Base-by-base conservation (phyloP, 2,797 vertebrate species). In the Avahi laniger region DNA sequence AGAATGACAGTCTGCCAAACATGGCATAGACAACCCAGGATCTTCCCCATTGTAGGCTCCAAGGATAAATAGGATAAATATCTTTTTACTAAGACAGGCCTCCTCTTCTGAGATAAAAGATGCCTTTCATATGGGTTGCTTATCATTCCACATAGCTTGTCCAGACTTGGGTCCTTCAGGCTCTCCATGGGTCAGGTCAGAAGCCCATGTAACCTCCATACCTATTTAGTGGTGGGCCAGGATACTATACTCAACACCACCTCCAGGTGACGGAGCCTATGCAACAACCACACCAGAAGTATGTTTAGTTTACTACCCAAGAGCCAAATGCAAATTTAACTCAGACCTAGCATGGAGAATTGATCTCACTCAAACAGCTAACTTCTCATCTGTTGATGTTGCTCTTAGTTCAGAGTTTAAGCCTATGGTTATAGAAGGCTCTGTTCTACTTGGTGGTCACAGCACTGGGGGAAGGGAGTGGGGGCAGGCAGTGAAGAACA, bases 401-500 rank as follows among this genome's bases (percentile, higher is more conserved):
- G 38, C 18, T 79, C 48, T 48, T 26, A 20, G 8, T n/a, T 81
- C 80, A n/a, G 76, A 93, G 59, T 63, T 14, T 46, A 65, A 4
- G 30, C 52, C 26, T 43, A 3, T 30, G 22, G 52, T 26, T 79
- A 63, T 35, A 15, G 13, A 85, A 91, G 46, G 3, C 3, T 83
- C n/a, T 54, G 22, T n/a, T 50, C 35, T 35, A 35, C 1, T n/a
- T 73, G 1, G 7, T 59, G 11, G 33, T 50, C 61, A 65, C 1
- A 11, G 26, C 4, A 43, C 7, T 28, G 9, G 9, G 17, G 11
- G 24, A 50, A 15, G 14, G 0, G 3, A 2, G 26, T n/a, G 4
- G 6, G 11, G 5, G 28, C 15, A 22, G 2, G 20, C 15, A 9
- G 7, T 54, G 43, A 80, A 63, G 10, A 84, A 33, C 41, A 52